Base-by-base conservation (phyloP, 2,888 invertebrate species). In the Cacoxenus indagator region DNA sequence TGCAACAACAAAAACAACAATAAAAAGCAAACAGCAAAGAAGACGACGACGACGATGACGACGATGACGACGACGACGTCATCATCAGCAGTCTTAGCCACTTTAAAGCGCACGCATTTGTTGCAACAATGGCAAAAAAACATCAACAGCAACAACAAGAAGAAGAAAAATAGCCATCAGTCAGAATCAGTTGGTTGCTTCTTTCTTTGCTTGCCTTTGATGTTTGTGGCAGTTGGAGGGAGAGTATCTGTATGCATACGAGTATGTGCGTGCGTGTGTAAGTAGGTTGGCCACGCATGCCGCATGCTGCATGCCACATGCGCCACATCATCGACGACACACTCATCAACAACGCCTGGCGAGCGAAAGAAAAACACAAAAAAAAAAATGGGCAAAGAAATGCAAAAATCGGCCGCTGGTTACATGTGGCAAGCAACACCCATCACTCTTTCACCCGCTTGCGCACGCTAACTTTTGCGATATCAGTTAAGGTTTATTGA, bases 401-500 rank as follows among this genome's bases (percentile, higher is more conserved):
- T 62, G 37, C 31, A 55, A 55, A 55, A 55, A 26, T 26, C 26
- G 11, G 37, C 54, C 51, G 54, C 51, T 48, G 17, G 37, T 51
- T 55, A 27, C 29, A 54, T 17, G 37, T 19, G 17, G 43, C 14
- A 46, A 19, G 43, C 64, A 61, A 37, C 54, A 22, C 43, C 64
- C 57, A 29, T 43, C n/a, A 48, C 51, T n/a, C 26, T 2, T 24
- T 22, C 46, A 19, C 24, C 29, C 22, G 24, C 37, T 17, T 43
- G 43, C 19, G 4, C 61, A 27, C 14, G 55, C 26, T 37, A 14
- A n/a, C 2, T 65, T 17, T 51, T 57, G 61, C 71, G 48, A 64
- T 75, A 81, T 82, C 81, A 82, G 82, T 81, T 81, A 81, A 82
- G 80, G 78, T 82, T 81, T 81, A 81, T 81, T 81, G 81, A 81